Conservation (phyloP, 2,113 vertebrate species). For the Nannobrachium achirus region DNA sequence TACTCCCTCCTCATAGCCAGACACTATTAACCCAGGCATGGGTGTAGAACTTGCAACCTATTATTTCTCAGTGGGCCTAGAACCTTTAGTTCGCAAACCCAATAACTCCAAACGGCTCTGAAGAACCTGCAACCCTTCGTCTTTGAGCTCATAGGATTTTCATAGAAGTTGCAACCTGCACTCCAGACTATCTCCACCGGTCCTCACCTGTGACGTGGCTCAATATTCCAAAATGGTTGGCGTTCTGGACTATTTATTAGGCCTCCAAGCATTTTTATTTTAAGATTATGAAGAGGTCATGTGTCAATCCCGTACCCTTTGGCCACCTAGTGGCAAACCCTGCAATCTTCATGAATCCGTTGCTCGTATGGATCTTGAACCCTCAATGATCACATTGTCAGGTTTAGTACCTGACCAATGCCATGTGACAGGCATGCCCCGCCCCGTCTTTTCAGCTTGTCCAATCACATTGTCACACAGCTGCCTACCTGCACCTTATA, state of each 20-base stretch:
- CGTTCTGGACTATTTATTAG: too few relatives aligned
- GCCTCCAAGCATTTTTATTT: too few relatives aligned
- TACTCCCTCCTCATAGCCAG: slow-evolving; percentile 31
- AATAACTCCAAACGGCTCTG: neutral
- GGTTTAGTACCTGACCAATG: slow-evolving; percentile 7
- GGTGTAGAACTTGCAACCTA: neutral
- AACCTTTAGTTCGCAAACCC: neutral
- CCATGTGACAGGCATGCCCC: neutral
- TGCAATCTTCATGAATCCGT: too few relatives aligned
- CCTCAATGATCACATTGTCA: neutral
- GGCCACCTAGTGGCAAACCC: too few relatives aligned
- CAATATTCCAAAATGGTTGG: too few relatives aligned
- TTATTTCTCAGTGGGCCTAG: slow-evolving; percentile 6
- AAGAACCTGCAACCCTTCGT: neutral
- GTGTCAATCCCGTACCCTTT: neutral
- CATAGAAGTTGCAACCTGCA: too few relatives aligned
- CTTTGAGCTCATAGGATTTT: neutral
- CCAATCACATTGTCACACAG: slow-evolving; percentile 72
- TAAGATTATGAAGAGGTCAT: neutral
- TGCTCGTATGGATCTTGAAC: neutral
- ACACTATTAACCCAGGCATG: slow-evolving; percentile 8
- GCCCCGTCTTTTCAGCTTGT: slow-evolving; percentile 30
- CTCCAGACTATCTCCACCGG: too few relatives aligned
- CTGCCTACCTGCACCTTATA: slow-evolving; percentile 72
- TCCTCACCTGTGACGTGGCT: too few relatives aligned